These are phyloP conservation scores for Deroplatys truncata DNA, from an alignment of 2,888 invertebrate species.

Conservation along the genomic window DNA sequence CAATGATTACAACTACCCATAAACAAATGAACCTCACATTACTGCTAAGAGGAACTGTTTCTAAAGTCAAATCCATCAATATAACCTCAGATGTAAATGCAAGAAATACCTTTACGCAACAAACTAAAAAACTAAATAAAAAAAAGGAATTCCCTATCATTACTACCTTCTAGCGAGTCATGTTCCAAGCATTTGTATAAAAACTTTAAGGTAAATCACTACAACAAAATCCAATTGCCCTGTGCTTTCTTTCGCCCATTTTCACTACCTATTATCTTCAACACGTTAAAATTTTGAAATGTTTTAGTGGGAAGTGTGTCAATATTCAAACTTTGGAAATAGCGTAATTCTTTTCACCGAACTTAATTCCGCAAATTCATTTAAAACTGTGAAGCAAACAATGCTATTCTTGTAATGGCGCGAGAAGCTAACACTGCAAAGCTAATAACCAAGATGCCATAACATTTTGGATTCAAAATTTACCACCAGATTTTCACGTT, in stretches of 20 bases:
- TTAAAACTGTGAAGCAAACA: background rate
- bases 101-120: no score
- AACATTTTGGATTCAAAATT: conserved; percentile 6
- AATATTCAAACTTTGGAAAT: background rate
- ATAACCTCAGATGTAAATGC: no score
- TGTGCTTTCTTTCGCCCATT: background rate
- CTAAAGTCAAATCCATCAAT: no score
- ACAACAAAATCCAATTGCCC: background rate
- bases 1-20: no score
- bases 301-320: background rate
- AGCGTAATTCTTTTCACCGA: background rate
- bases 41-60: no score
- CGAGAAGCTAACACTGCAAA: background rate
- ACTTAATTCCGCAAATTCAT: background rate
- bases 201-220: background rate
- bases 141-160: no score
- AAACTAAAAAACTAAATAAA: no score
- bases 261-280: background rate
- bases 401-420: background rate
- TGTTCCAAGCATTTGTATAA: background rate
- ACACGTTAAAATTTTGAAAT: background rate
- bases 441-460: background rate
- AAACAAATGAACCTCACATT: no score
- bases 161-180: background rate
- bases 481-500: background rate